Evolutionary conservation across 2,113 vertebrate genomes (phyloP).

Genomic region (Pimephales promelas): DNA sequence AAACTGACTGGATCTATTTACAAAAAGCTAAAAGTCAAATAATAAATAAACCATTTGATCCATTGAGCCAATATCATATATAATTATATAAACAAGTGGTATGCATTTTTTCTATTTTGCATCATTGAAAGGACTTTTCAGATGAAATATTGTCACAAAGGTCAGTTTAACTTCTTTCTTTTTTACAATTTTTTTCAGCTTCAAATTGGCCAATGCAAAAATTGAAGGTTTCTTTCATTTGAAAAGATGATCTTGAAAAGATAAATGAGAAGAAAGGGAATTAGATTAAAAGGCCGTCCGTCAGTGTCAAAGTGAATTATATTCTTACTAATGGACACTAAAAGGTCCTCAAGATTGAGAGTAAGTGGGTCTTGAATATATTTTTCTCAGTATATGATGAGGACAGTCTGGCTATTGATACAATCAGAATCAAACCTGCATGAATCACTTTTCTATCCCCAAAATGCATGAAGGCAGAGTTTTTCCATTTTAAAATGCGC

Average conservation of each 20-base stretch:
- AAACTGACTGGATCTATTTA: neutral
- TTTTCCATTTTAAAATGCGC: neutral
- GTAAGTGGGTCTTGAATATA: neutral
- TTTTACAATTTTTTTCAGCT: no score
- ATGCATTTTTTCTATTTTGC: neutral
- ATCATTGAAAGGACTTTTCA: neutral
- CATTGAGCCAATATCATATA: neutral
- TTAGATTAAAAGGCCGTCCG: neutral
- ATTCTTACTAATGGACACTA: conserved; percentile 11
- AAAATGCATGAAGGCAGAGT: neutral
- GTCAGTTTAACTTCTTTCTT: neutral
- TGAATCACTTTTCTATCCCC: neutral
- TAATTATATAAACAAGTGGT: no score
- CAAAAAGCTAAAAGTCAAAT: neutral
- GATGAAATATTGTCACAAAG: neutral
- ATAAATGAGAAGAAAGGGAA: neutral
- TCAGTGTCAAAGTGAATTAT: neutral
- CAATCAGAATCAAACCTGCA: neutral
- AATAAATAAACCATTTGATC: neutral
- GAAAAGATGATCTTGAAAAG: conserved; percentile 14
- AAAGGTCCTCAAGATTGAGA: neutral
- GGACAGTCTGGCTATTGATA: neutral
- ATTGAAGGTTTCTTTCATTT: neutral
- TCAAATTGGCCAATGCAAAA: neutral
- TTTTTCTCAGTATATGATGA: neutral